phyloP scores from a whole-genome alignment of 2,113 vertebrate genomes.

The Carassius gibelio region DNA sequence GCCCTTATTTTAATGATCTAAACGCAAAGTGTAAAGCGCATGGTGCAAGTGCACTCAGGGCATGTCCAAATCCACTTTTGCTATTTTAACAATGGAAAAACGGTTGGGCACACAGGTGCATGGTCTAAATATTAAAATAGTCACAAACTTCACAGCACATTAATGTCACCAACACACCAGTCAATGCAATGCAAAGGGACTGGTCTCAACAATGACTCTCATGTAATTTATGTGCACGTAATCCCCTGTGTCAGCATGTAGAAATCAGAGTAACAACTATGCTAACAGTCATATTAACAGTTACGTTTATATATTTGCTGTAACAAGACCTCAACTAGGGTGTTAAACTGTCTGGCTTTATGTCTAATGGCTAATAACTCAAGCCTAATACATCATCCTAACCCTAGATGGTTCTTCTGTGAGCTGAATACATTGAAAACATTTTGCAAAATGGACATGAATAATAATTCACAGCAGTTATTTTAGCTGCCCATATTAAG shows the following conservation, averaged over 20 bases:
- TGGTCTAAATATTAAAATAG: too few species aligned
- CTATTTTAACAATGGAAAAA: too few species aligned
- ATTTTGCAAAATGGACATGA: background rate
- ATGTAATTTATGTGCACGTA: constrained; percentile 21
- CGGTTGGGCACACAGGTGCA: too few species aligned
- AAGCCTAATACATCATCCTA: background rate
- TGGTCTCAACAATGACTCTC: constrained; percentile 15
- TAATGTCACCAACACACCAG: constrained; percentile 26
- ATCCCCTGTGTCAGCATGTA: constrained; percentile 23
- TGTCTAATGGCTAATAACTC: constrained; percentile 32
- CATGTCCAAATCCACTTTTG: too few species aligned
- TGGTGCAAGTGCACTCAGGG: too few species aligned
- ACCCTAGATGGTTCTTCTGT: background rate
- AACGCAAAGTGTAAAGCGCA: too few species aligned
- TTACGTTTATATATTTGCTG: background rate
- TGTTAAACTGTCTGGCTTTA: constrained; percentile 20
- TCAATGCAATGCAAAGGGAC: constrained; percentile 7
- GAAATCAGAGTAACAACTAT: background rate
- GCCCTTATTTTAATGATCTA: too few species aligned
- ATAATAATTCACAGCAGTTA: constrained; percentile 11
- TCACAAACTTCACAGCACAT: constrained; percentile 14
- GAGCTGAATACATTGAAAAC: constrained; percentile 11
- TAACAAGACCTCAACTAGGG: background rate
- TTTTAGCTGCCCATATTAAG: background rate
- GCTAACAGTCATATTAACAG: background rate